Evolutionary conservation across 2,113 vertebrate genomes (phyloP).

Genomic region (Tetrao urogallus): DNA sequence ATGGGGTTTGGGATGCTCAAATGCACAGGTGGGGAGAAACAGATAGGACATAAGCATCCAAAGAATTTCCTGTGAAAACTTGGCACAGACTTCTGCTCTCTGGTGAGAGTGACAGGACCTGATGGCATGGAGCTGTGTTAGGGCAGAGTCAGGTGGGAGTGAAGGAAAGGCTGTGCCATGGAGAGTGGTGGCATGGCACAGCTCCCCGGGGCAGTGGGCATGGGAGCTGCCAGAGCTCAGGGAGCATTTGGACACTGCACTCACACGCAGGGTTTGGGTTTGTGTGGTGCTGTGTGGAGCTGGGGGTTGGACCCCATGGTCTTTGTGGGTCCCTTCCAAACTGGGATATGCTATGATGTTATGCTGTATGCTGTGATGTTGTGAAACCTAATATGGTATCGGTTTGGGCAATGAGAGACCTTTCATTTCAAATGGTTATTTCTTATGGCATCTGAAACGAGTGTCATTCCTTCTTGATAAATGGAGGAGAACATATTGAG

Average conservation of each 20-base stretch:
- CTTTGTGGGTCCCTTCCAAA: not conserved
- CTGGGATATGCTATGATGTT: not conserved
- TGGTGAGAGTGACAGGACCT: not conserved
- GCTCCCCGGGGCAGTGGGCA: not conserved
- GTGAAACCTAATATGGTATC: not conserved
- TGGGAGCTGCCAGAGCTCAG: not conserved
- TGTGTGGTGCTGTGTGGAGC: not conserved
- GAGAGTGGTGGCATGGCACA: not conserved
- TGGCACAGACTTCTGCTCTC: not conserved
- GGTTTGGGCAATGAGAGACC: not conserved
- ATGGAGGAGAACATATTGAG: not conserved
- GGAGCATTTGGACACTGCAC: too few species aligned
- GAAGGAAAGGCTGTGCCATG: not conserved
- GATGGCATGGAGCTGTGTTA: not conserved
- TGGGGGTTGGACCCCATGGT: not conserved
- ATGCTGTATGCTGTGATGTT: not conserved
- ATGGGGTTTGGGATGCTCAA: rapidly evolving
- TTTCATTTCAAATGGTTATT: not conserved
- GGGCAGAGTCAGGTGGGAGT: not conserved
- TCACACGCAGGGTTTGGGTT: not conserved
- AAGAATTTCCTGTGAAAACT: not conserved
- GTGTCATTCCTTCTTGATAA: not conserved
- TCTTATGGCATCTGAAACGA: not conserved
- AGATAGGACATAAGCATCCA: rapidly evolving
- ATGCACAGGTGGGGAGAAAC: not conserved